phyloP scores from a whole-genome alignment of 2,797 vertebrate genomes.

The Phoxinus dragarum region DNA sequence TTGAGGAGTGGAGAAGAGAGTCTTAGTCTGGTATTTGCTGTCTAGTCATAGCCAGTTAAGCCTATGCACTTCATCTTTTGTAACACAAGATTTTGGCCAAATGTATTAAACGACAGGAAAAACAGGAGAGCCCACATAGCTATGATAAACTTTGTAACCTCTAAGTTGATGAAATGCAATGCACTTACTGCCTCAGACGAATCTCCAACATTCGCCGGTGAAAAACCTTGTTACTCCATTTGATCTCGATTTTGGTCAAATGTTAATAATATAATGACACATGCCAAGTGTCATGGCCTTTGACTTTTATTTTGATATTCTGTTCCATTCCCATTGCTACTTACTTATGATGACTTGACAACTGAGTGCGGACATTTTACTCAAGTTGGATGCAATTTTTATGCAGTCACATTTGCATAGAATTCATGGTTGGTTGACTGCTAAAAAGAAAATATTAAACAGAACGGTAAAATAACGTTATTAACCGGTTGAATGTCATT shows the following conservation, averaged over 20 bases:
- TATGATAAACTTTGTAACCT: no score
- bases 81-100: no score
- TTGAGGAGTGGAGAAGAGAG: no score
- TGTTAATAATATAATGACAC: neutral
- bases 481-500: neutral
- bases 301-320: no score
- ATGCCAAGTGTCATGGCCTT: no score
- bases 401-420: neutral
- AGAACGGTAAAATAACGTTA: neutral
- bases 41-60: no score
- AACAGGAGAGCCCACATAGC: no score
- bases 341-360: neutral
- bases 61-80: no score
- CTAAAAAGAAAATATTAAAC: neutral
- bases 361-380: neutral
- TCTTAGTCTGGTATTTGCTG: no score
- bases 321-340: neutral
- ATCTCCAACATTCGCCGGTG: neutral
- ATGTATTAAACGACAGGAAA: no score
- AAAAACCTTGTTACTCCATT: neutral
- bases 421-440: neutral
- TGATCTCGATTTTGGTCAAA: neutral
- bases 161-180: no score
- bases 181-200: no score
- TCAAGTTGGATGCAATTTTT: neutral